Conservation (phyloP, 2,888 invertebrate species). For the Agrochola litura region DNA sequence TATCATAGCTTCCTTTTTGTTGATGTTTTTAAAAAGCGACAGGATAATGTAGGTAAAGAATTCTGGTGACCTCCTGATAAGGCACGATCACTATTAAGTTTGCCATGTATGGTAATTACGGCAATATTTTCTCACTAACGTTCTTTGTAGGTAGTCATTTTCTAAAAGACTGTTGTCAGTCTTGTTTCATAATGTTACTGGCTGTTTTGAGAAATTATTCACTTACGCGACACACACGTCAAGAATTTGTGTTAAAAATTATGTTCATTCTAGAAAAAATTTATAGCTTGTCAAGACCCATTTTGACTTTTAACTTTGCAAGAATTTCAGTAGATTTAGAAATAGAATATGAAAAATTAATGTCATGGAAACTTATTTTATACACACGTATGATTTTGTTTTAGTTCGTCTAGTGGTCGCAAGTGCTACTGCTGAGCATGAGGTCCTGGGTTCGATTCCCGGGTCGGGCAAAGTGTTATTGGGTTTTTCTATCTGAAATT, state of each 20-base stretch:
- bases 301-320: not conserved
- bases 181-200: not conserved
- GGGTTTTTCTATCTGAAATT: no score
- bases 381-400: slow-evolving; percentile 26
- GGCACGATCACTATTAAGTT: slow-evolving; percentile 8
- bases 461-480: no score
- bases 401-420: no score
- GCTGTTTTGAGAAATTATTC: not conserved
- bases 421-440: no score
- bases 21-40: not conserved
- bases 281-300: not conserved
- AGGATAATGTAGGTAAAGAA: not conserved
- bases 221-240: no score
- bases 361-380: slow-evolving; percentile 5
- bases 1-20: not conserved
- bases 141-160: not conserved
- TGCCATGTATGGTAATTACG: not conserved
- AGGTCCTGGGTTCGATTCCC: no score
- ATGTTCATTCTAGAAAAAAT: not conserved
- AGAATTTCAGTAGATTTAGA: slow-evolving; percentile 1
- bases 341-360: slow-evolving; percentile 4
- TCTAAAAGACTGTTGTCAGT: not conserved
- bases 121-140: not conserved
- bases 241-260: not conserved
- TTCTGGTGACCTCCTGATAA: not conserved